Base-by-base conservation (phyloP, 30 jellyfish, hydroid and myxozoan genomes). In the Sanderia malayensis region DNA sequence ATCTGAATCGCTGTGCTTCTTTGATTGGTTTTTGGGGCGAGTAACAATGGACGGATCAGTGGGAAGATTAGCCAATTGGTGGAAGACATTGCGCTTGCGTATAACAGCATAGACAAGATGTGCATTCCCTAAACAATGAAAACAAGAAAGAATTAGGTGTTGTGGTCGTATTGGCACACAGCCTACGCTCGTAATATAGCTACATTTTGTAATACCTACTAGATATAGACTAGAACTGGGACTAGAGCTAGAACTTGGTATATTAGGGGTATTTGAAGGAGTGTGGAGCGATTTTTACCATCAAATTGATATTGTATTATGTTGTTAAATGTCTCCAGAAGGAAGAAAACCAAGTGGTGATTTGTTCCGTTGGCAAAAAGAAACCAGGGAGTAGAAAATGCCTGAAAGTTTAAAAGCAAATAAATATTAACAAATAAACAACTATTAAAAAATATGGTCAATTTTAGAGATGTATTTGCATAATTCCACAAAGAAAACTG, bases 381-480 rank as follows among this genome's bases (percentile, higher is more conserved):
- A 44, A 90, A 90, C 98, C 98, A 90, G 2, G 98, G 98, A 8
- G 98, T 90, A 10, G 98, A 90, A 34, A 90, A 90, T 2, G 98
- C 98, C 98, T 90, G 45, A 19, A 58, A 46, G 63, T 47, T 31
- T 49, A 13, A 10, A 32, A 74, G 34, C 52, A 37, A 13, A 37
- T 37, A 37, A 37, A 37, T 4, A 37, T 37, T 37, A 4, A 80
- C 4, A 22, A 21, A 15, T 7, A 8, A 29, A 8, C 59, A 59
- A 58, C 17, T 25, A 17, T 0, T 10, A 11, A 45, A 45, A n/a
- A 45, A 45, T n/a, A n/a, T 45, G n/a, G 58, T 45, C n/a, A n/a
- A n/a, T n/a, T n/a, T n/a, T n/a, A n/a, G n/a, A n/a, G n/a, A n/a
- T n/a, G n/a, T n/a, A n/a, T n/a, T n/a, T n/a, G n/a, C n/a, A n/a